phyloP scores from a whole-genome alignment of 2,113 vertebrate species.

The Poeciliopsis retropinna region DNA sequence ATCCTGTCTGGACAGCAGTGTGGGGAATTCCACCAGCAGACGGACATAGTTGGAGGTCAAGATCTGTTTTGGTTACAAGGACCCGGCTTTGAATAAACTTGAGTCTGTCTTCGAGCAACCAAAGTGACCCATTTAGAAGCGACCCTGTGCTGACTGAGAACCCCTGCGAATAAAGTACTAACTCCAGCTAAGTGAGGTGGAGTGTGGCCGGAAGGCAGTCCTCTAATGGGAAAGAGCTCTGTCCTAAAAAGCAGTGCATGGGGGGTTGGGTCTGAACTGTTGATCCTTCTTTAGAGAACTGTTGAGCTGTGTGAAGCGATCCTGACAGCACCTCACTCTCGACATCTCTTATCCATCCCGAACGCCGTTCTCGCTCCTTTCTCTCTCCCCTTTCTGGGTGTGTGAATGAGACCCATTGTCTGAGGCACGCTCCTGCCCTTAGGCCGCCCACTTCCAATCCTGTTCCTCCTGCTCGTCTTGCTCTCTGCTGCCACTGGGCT shows the following conservation, averaged over 20 bases:
- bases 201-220: conserved; percentile 67
- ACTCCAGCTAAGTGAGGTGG: conserved; percentile 59
- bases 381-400: conserved; percentile 60
- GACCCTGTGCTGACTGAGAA: conserved; percentile 20
- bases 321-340: conserved; percentile 61
- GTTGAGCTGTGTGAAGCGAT: conserved; percentile 68
- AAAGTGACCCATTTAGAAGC: conserved; percentile 41
- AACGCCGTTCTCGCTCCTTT: conserved; percentile 62
- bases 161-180: conserved; percentile 43
- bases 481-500: conserved; percentile 44
- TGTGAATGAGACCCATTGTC: conserved; percentile 90
- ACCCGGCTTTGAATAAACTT: conserved; percentile 24
- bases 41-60: conserved; percentile 65
- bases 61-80: conserved; percentile 51
- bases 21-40: conserved; percentile 57
- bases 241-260: conserved; percentile 31
- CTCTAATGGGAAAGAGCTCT: conserved; percentile 68
- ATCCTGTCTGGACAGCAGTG: conserved; percentile 29
- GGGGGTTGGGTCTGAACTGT: conserved; percentile 57
- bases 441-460: conserved; percentile 82
- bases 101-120: conserved; percentile 39
- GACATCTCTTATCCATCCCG: conserved; percentile 56
- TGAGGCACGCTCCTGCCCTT: conserved; percentile 85
- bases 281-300: conserved; percentile 77
- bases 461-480: conserved; percentile 44